These are phyloP conservation scores for Lysandra coridon DNA, from an alignment of 2,888 invertebrate genomes.

Conservation along the genomic window DNA sequence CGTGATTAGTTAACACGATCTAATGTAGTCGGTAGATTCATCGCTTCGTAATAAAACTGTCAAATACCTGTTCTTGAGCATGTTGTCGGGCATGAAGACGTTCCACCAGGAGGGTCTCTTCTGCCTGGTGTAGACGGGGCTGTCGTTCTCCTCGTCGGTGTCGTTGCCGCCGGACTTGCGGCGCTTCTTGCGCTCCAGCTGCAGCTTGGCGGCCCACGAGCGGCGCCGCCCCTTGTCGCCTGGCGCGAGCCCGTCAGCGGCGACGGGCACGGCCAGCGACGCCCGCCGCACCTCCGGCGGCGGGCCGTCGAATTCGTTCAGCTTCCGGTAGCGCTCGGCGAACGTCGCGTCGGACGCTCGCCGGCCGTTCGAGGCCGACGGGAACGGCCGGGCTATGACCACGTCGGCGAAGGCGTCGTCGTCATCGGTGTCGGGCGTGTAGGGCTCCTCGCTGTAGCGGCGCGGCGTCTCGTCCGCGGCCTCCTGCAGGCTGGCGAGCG, in stretches of 20 bases:
- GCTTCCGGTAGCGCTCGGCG: conserved; percentile 70
- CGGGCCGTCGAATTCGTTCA: conserved; percentile 69
- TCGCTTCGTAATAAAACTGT: background rate
- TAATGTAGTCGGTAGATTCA: background rate
- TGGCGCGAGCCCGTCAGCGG: conserved; percentile 58
- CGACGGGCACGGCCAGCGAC: conserved; percentile 67
- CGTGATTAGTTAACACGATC: conserved; percentile 7
- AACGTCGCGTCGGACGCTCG: conserved; percentile 73
- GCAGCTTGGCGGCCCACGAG: conserved; percentile 81
- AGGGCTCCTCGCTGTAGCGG: conserved; percentile 67
- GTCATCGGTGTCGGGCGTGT: conserved; percentile 64
- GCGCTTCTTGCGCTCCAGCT: conserved; percentile 77
- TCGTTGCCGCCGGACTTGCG: conserved; percentile 77
- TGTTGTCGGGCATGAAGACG: conserved; percentile 89
- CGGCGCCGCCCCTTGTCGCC: conserved; percentile 81
- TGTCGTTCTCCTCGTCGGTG: conserved; percentile 68
- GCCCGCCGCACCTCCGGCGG: conserved; percentile 69
- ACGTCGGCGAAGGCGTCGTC: conserved; percentile 66
- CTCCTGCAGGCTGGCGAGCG: conserved; percentile 72
- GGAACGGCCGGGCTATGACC: conserved; percentile 52
- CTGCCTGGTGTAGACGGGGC: conserved; percentile 79
- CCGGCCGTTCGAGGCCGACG: conserved; percentile 63
- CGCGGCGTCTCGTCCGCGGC: conserved; percentile 68
- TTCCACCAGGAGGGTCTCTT: conserved; percentile 95
- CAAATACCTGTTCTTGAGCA: conserved; percentile 83